A percentile compares a stretch with the other conserved stretches of the same genome.
phyloP scores from a whole-genome alignment of 2,113 vertebrate genomes.

The Grus americana region DNA sequence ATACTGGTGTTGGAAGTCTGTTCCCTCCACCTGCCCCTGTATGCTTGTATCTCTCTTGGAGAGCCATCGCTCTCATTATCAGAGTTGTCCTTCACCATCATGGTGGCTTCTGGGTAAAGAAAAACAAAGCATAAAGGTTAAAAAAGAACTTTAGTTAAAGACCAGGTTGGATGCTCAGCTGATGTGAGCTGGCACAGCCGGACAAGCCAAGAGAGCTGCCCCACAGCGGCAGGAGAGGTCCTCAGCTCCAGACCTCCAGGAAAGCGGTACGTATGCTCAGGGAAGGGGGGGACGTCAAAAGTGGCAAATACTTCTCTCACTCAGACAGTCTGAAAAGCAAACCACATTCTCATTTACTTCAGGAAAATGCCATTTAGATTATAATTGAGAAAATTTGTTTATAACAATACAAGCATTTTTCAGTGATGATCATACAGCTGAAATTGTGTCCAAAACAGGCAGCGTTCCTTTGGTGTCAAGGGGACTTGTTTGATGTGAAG shows the following conservation, averaged over 20 bases:
- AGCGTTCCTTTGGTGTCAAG: background rate
- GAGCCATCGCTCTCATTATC: background rate
- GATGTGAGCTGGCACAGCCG: background rate
- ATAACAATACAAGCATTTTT: background rate
- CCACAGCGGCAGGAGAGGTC: background rate
- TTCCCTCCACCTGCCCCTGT: background rate
- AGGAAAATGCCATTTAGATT: background rate
- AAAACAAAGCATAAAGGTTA: background rate
- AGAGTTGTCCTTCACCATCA: background rate
- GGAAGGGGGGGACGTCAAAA: background rate
- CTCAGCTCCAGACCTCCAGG: background rate
- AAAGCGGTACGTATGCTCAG: background rate
- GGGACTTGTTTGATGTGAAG: background rate
- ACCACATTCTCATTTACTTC: background rate
- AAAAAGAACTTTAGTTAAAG: background rate
- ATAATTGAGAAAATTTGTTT: background rate
- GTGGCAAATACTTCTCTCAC: background rate
- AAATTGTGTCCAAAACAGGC: background rate
- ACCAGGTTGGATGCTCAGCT: background rate
- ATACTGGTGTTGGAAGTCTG: background rate
- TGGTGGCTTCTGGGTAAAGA: background rate
- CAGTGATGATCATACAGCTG: background rate
- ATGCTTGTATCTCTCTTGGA: background rate
- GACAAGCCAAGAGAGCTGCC: background rate
- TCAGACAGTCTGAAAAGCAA: background rate